Evolutionary conservation across 1,140 invertebrate genomes (phyloP).

Genomic region (Panagrolaimus sp.): DNA sequence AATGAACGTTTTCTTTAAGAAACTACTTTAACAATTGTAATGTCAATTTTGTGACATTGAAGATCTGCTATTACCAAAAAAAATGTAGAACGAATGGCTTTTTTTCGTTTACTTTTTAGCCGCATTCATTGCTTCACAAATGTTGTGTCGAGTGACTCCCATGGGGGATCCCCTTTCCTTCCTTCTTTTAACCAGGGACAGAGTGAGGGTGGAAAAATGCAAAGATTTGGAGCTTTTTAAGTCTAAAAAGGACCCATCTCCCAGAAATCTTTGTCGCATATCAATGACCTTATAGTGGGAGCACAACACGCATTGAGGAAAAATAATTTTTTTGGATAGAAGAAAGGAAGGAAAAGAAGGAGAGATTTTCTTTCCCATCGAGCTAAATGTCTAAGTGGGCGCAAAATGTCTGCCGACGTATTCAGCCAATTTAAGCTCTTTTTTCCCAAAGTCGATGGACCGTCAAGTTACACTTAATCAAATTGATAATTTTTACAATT

Average conservation of each 20-base stretch:
- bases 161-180: background rate
- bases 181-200: background rate
- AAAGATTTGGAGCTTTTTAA: background rate
- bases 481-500: too few relatives aligned
- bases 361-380: background rate
- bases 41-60: too few relatives aligned
- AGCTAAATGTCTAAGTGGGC: background rate
- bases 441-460: too few relatives aligned
- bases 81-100: too few relatives aligned
- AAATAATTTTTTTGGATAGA: background rate
- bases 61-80: too few relatives aligned
- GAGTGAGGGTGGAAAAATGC: background rate
- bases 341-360: constrained; percentile 3
- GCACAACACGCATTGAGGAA: background rate
- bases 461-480: too few relatives aligned
- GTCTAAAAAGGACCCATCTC: background rate
- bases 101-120: too few relatives aligned
- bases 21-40: too few relatives aligned
- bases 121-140: constrained; percentile 12
- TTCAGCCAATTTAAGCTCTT: background rate
- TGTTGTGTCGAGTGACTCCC: constrained; percentile 13
- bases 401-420: constrained; percentile 10
- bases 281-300: background rate
- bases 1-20: too few relatives aligned
- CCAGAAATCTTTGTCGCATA: constrained; percentile 13